Conservation (phyloP, 1,140 invertebrate genomes). For the Luehdorfia chinensis region DNA sequence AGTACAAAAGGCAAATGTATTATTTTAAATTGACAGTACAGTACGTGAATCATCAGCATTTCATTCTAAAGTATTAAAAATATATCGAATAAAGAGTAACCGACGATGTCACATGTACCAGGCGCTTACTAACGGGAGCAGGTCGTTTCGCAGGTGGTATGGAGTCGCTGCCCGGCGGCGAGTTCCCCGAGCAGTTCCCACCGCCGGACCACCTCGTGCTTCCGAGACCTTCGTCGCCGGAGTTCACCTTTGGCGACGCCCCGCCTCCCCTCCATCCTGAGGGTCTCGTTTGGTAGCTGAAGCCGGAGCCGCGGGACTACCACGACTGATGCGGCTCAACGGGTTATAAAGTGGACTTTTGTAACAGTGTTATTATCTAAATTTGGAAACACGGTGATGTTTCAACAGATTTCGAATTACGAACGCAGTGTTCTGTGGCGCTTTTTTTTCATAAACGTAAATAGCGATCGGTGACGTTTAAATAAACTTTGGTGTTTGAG, state of each 20-base stretch:
- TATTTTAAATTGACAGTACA: too few relatives aligned
- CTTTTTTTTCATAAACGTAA: slow-evolving; percentile 1
- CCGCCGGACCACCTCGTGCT: slow-evolving; percentile 70
- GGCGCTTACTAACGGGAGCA: slow-evolving; percentile 59
- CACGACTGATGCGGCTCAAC: slow-evolving; percentile 77
- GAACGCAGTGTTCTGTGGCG: slow-evolving; percentile 14
- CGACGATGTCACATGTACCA: too few relatives aligned
- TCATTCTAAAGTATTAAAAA: too few relatives aligned
- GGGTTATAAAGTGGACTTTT: slow-evolving; percentile 63
- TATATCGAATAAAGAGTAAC: too few relatives aligned
- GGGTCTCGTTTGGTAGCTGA: slow-evolving; percentile 77
- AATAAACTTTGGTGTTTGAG: too few relatives aligned
- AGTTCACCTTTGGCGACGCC: slow-evolving; percentile 73
- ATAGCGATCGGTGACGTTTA: background rate
- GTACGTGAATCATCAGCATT: too few relatives aligned
- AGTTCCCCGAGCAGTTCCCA: slow-evolving; percentile 68
- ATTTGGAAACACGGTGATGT: slow-evolving; percentile 28
- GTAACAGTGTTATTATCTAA: slow-evolving; percentile 26
- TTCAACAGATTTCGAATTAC: slow-evolving; percentile 13
- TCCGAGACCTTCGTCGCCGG: slow-evolving; percentile 65
- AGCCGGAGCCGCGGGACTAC: slow-evolving; percentile 78
- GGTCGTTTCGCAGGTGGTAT: slow-evolving; percentile 74
- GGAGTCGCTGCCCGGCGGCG: slow-evolving; percentile 66
- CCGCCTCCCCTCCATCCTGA: slow-evolving; percentile 70
- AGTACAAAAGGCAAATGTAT: too few relatives aligned